Evolutionary conservation across 2,888 invertebrate species (phyloP), one percentile per base, ranked within the genome.

Genomic region (Lottia gigantea): DNA sequence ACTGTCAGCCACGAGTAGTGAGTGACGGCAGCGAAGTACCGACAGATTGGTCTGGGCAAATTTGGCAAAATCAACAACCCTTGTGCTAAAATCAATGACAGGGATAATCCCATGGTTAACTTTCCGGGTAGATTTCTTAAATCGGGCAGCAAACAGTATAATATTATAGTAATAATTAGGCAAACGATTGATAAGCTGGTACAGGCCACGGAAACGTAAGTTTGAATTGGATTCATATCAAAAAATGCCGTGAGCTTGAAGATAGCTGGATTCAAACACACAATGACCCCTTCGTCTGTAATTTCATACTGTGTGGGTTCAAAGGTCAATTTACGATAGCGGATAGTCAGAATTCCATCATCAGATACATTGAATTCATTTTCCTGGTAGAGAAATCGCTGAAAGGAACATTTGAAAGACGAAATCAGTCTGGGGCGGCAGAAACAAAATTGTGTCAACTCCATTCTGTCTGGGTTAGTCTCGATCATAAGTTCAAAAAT

Each of bases 1-100:
- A 69, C 66, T 8, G 72, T 66, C 46, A 70, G 64, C 72, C 72
- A 72, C 63, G 62, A 64, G 61, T 66, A 46, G 40, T 72, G 72
- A 25, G 40, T 55, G 16, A 72, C 46, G 19, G 72, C 63, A 26
- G 69, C 72, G 15, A 67, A 12, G 23, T 46, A 40, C 8, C 61
- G 61, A 26, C 72, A 72, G 64, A 46, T 63, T 12, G 25, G 19
- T 19, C 14, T 23, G 1, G 71, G 72, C 11, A 63, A 15, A 46
- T 16, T 19, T 14, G 69, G 26, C 16, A 68, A 46, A 31, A 75
- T 64, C 26, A 71, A 64, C 0, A 75, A 45, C 16, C 46, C 46
- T 49, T 75, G 75, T 12, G 69, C 71, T 23, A 62, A 25, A 8
- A 75, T 46, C 49, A 75, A 63, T 14, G 71, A 25, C 0, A 7